These are phyloP conservation scores for Acronicta aceris DNA, from an alignment of 2,888 invertebrate species.

Conservation along the genomic window DNA sequence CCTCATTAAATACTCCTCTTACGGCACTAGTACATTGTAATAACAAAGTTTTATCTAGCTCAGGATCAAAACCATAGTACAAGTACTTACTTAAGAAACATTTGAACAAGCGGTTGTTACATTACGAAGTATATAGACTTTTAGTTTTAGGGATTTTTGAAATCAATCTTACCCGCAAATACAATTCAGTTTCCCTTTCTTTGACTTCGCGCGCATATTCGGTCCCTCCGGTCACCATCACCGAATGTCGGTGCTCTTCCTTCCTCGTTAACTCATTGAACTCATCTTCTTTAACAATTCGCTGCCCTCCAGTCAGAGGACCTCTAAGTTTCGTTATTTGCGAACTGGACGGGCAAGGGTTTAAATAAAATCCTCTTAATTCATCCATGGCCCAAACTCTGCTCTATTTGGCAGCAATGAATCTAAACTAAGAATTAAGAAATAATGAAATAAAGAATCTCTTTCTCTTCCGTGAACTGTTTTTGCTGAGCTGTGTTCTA, in stretches of 20 bases:
- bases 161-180: slow-evolving; percentile 70
- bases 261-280: slow-evolving; percentile 68
- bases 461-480: neutral
- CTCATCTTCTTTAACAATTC: slow-evolving; percentile 72
- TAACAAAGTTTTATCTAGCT: no score
- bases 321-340: slow-evolving; percentile 73
- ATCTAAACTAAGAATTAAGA: neutral
- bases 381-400: slow-evolving; percentile 74
- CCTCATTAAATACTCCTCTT: no score
- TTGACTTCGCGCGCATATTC: slow-evolving; percentile 77
- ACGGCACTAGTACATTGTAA: no score
- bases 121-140: no score
- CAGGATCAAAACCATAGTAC: no score
- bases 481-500: neutral
- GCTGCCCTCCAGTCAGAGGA: slow-evolving; percentile 76
- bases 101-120: no score
- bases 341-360: slow-evolving; percentile 70
- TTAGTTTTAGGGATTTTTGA: no score
- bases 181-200: slow-evolving; percentile 71
- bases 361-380: slow-evolving; percentile 75
- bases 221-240: slow-evolving; percentile 69
- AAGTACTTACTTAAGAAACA: no score
- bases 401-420: neutral
- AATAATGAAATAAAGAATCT: neutral
- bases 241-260: slow-evolving; percentile 75